Evolutionary conservation across 2,113 vertebrate genomes (phyloP).

Genomic region (Monopterus albus): DNA sequence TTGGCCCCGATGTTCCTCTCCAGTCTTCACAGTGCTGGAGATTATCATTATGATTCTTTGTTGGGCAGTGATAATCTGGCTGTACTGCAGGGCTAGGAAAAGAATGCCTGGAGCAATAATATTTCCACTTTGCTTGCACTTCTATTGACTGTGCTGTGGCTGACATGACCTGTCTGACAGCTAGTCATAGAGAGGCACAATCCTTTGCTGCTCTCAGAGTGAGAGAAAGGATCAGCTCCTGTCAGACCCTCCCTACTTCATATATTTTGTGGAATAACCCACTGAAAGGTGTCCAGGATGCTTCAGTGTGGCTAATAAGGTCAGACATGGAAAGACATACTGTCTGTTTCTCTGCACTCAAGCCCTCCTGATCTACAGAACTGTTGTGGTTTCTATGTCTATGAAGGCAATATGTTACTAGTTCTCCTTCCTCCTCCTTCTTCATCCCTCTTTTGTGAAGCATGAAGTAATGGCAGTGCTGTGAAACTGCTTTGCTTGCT

Average conservation of each 20-base stretch:
- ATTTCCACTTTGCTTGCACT: slow-evolving; percentile 50
- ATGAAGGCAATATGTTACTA: slow-evolving; percentile 1
- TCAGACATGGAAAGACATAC: neutral
- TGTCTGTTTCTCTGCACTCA: slow-evolving; percentile 8
- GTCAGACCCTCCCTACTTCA: slow-evolving; percentile 17
- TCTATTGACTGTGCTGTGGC: slow-evolving; percentile 36
- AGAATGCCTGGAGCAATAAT: slow-evolving; percentile 45
- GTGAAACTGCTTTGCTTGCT: slow-evolving; percentile 58
- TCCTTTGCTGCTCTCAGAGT: slow-evolving; percentile 5
- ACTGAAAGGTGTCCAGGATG: neutral
- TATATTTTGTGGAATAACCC: neutral
- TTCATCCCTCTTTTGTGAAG: slow-evolving; percentile 29
- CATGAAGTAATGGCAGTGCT: slow-evolving; percentile 43
- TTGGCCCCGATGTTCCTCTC: slow-evolving; percentile 43
- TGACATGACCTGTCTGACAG: slow-evolving; percentile 35
- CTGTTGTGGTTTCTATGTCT: slow-evolving; percentile 40
- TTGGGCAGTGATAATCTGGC: slow-evolving; percentile 55
- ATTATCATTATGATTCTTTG: slow-evolving; percentile 54
- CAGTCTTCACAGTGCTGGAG: slow-evolving; percentile 49
- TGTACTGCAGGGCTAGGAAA: slow-evolving; percentile 39
- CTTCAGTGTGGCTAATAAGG: neutral
- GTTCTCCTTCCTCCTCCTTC: slow-evolving; percentile 20
- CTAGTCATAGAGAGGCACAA: slow-evolving; percentile 26
- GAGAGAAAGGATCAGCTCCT: slow-evolving; percentile 17
- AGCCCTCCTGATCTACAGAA: slow-evolving; percentile 16